Percentiles rank a stretch among this genome's conserved stretches.
phyloP scores from a whole-genome alignment of 2,888 invertebrate species.

The Lagria hirta region DNA sequence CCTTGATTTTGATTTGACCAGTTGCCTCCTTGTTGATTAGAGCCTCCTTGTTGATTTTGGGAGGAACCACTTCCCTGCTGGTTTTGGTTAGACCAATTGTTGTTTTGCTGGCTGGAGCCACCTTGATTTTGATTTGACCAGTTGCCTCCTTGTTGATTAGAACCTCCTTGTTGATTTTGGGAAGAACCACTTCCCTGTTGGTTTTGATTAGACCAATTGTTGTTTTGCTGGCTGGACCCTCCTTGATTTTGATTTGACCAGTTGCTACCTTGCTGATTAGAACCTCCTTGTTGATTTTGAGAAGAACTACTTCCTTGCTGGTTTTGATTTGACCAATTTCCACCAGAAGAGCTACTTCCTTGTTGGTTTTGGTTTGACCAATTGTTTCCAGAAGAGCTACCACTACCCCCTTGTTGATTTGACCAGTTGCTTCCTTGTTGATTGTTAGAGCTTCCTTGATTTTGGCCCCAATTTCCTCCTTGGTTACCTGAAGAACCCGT shows the following conservation, averaged over 20 bases:
- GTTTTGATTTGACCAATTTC: too few relatives aligned
- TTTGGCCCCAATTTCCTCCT: constrained; percentile 14
- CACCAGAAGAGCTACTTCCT: too few relatives aligned
- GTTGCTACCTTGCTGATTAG: constrained; percentile 4
- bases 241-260: constrained; percentile 9
- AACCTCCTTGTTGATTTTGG: constrained; percentile 24
- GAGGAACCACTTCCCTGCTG: constrained; percentile 9
- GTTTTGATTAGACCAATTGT: constrained; percentile 14
- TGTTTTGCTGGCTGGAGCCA: constrained; percentile 13
- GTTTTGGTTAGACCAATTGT: too few relatives aligned
- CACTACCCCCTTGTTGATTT: constrained; percentile 21
- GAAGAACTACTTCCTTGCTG: too few relatives aligned
- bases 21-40: constrained; percentile 5
- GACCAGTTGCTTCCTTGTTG: constrained; percentile 14
- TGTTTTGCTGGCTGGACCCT: constrained; percentile 11
- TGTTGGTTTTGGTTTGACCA: constrained; percentile 13
- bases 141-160: too few relatives aligned
- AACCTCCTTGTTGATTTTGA: not conserved
- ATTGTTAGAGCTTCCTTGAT: constrained; percentile 3
- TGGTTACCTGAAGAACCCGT: constrained; percentile 20
- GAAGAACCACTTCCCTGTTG: constrained; percentile 14
- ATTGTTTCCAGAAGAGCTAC: constrained; percentile 5
- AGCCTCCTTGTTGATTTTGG: constrained; percentile 7
- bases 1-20: constrained; percentile 9
- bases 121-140: constrained; percentile 7